Evolutionary conservation across 2,113 vertebrate genomes (phyloP).

Genomic region (Hassar affinis): DNA sequence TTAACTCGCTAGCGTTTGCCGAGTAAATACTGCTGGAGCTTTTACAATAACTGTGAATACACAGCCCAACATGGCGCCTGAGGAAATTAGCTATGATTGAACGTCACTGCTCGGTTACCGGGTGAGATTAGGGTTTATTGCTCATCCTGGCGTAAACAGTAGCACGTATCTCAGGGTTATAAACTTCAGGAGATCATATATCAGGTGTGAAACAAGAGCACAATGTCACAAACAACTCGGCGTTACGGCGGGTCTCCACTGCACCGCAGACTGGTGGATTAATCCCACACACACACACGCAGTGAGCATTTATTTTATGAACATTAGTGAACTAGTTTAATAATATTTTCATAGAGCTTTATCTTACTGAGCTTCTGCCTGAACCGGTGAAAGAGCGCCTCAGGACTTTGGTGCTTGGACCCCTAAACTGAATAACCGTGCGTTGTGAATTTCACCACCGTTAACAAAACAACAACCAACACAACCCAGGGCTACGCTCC

Average conservation of each 20-base stretch:
- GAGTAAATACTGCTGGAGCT: slow-evolving; percentile 24
- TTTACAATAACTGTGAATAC: slow-evolving; percentile 20
- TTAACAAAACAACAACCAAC: no score
- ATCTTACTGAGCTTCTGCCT: background rate
- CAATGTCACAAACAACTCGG: no score
- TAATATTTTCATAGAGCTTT: no score
- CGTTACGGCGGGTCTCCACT: background rate
- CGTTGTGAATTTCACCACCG: no score
- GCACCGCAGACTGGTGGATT: no score
- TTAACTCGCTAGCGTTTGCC: background rate
- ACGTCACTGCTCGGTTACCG: slow-evolving; percentile 9
- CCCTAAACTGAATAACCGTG: background rate
- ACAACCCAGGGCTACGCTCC: no score
- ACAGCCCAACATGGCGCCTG: slow-evolving; percentile 1
- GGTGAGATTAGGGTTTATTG: slow-evolving; percentile 2
- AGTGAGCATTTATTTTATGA: no score
- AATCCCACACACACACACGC: no score
- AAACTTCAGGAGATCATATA: background rate
- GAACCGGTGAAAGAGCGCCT: no score
- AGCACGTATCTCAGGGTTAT: background rate
- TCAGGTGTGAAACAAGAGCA: background rate
- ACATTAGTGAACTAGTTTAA: no score
- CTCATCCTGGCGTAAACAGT: slow-evolving; percentile 4
- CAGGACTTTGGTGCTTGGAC: background rate
- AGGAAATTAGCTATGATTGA: slow-evolving; percentile 30